Evolutionary conservation across 37 sponge, comb jelly and placozoan genomes (phyloP).

Genomic region (Haliclona indistincta): DNA sequence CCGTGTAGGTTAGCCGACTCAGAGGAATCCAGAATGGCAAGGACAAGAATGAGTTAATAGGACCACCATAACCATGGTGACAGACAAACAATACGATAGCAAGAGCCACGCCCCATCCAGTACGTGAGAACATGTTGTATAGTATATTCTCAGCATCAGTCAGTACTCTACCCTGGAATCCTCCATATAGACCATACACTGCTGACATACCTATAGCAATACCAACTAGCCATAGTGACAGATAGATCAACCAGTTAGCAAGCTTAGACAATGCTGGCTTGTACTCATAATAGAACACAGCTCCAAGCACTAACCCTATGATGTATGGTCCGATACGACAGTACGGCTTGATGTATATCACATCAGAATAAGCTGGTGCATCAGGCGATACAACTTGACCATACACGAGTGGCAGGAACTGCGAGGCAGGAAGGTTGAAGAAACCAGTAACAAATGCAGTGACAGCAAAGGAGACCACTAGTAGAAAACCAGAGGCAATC

Average conservation of each 20-base stretch:
- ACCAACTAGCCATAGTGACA: constrained; percentile 34
- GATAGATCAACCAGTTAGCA: constrained; percentile 19
- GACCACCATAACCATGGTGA: constrained; percentile 81
- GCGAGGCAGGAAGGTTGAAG: constrained; percentile 35
- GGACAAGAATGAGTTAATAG: constrained; percentile 69
- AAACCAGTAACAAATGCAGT: constrained; percentile 58
- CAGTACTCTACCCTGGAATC: constrained; percentile 52
- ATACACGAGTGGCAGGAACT: constrained; percentile 1
- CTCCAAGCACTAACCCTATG: constrained; percentile 80
- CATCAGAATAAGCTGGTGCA: neutral
- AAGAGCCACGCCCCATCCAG: constrained; percentile 61
- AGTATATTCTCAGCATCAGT: constrained; percentile 52
- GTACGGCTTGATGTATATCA: constrained; percentile 70
- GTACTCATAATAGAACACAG: constrained; percentile 47
- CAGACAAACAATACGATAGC: constrained; percentile 71
- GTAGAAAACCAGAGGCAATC: neutral
- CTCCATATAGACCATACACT: constrained; percentile 61
- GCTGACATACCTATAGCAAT: constrained; percentile 9
- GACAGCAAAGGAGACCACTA: constrained; percentile 11
- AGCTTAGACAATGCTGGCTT: neutral
- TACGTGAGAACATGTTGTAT: constrained; percentile 62
- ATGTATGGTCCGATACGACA: constrained; percentile 73
- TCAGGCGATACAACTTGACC: neutral
- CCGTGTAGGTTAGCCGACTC: constrained; percentile 81
- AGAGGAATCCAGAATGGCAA: constrained; percentile 88